Base-by-base conservation (phyloP, 2,113 vertebrate species). In the Syngnathus typhle region DNA sequence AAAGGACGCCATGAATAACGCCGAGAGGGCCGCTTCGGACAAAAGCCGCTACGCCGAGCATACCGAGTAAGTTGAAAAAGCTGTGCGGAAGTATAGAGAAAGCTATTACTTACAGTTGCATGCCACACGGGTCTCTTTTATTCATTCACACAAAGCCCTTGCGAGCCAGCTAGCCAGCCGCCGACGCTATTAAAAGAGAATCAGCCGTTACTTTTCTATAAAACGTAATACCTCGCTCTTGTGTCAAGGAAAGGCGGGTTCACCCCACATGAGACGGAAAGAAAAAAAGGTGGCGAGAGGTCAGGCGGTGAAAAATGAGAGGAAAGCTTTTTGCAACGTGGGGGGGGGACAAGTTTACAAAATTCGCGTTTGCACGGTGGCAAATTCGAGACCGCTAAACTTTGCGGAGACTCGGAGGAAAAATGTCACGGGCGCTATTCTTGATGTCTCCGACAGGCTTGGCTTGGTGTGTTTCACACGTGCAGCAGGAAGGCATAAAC, bases 61-160 rank as follows among this genome's bases (percentile, higher is more conserved):
- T 10, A 64, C 52, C 68, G 66, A 73, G 67, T 67, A 67, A 63
- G 80, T 73, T 79, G 43, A 67, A 70, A 32, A 70, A 61, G 67
- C 74, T 82, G 78, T 76, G 74, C 75, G 74, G 36, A 80, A 81
- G 75, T 66, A 81, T 82, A 82, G 21, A 81, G 75, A 84, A 84
- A 82, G 46, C 73, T 74, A 80, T 89, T 88, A 87, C 78, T 89
- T 86, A 79, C 67, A 83, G 72, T 72, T 76, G 76, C 85, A 84
- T 84, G 80, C 73, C 73, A 70, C 65, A 56, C 73, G 55, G 74
- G 72, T 82, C 70, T 80, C 43, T 43, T 41, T 73, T 70, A 80
- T 74, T 78, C 70, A 81, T 32, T 49, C 55, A 46, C 47, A 65
- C 49, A 44, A 1, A 7, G 19, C 67, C 61, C 72, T 32, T 3